These are phyloP conservation scores for Zygogramma bicolorata DNA, from an alignment of 2,888 invertebrate species.

Conservation along the genomic window DNA sequence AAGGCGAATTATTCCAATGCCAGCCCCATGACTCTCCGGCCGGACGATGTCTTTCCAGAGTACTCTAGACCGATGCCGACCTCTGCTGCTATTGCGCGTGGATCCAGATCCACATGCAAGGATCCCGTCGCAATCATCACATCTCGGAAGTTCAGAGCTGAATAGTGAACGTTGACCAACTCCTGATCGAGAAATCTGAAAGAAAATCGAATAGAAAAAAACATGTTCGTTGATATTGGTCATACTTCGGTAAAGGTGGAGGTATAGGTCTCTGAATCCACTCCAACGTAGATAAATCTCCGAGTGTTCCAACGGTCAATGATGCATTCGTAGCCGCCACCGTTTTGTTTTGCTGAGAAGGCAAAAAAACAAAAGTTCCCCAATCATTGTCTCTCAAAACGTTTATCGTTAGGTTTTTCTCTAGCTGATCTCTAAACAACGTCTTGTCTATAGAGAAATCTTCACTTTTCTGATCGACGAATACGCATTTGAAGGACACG, in stretches of 20 bases:
- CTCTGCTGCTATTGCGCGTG: neutral
- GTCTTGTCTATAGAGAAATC: constrained; percentile 43
- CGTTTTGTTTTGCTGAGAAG: constrained; percentile 28
- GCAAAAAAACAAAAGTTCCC: constrained; percentile 50
- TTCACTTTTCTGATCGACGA: constrained; percentile 37
- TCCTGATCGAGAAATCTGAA: neutral
- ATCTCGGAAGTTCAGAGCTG: constrained; percentile 34
- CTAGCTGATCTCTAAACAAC: constrained; percentile 45
- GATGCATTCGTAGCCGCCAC: constrained; percentile 68
- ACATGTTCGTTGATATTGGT: no score
- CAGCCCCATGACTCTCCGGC: constrained; percentile 67
- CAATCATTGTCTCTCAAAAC: constrained; percentile 47
- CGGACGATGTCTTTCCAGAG: constrained; percentile 65
- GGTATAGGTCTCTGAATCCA: constrained; percentile 78
- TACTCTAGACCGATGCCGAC: constrained; percentile 81
- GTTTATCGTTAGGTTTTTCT: constrained; percentile 50
- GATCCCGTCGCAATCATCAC: constrained; percentile 28
- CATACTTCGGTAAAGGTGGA: neutral
- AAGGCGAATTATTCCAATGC: constrained; percentile 60
- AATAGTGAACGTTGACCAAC: constrained; percentile 18
- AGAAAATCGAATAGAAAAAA: neutral
- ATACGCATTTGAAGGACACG: constrained; percentile 40
- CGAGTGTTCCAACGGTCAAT: constrained; percentile 59
- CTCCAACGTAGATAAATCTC: constrained; percentile 84
- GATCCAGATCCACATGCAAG: neutral